A percentile compares a stretch with the other conserved stretches of the same genome.
These are phyloP conservation scores for Opisthocomus hoazin DNA, from an alignment of 2,113 vertebrate genomes.

Conservation along the genomic window DNA sequence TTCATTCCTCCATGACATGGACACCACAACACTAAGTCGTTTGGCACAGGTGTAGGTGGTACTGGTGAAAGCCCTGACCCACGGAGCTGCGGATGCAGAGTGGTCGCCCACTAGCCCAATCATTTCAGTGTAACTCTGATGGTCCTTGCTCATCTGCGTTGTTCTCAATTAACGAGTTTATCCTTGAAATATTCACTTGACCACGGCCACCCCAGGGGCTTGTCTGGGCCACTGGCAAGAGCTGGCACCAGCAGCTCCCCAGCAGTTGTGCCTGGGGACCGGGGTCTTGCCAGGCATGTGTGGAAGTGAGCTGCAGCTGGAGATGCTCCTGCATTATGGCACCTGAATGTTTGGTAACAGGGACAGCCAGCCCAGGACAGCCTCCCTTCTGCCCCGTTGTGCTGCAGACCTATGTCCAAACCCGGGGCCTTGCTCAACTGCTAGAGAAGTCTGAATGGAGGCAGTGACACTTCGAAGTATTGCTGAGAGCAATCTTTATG, in stretches of 20 bases:
- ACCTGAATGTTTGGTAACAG: too few species aligned
- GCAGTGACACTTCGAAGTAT: background rate
- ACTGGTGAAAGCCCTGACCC: background rate
- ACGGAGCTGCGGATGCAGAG: background rate
- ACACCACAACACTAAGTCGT: too few species aligned
- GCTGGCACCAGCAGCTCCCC: background rate
- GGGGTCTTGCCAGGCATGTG: accelerated
- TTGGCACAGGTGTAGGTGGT: background rate
- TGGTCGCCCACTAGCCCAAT: too few species aligned
- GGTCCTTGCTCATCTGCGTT: background rate
- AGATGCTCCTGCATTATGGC: background rate
- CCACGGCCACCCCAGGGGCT: too few species aligned
- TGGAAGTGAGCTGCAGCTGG: background rate
- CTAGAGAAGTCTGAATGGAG: background rate
- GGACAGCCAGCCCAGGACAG: background rate
- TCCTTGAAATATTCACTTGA: background rate
- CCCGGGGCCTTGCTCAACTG: background rate
- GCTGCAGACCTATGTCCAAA: background rate
- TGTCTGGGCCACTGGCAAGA: background rate
- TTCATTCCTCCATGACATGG: accelerated
- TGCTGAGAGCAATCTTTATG: background rate
- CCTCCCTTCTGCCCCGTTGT: background rate
- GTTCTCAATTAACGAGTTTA: background rate
- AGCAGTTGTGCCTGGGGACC: background rate
- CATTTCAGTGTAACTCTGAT: background rate